Conservation (phyloP, 2,797 vertebrate species). For the Epinephelus coioides region DNA sequence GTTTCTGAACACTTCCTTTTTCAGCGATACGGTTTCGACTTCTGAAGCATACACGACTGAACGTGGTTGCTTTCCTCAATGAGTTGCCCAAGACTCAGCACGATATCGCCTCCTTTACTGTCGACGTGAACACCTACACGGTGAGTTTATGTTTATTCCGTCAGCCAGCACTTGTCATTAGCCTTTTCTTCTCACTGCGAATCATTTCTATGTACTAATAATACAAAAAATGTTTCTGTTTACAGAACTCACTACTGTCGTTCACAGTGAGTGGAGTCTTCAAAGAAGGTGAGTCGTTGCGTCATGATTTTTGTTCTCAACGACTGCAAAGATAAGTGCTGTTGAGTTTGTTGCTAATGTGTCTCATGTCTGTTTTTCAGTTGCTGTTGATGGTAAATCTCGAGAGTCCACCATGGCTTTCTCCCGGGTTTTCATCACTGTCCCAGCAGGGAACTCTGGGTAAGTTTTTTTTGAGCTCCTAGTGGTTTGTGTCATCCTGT, state of each 20-base stretch:
- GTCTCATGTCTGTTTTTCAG: slow-evolving; percentile 51
- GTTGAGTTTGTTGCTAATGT: slow-evolving; percentile 4
- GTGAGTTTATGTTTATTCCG: slow-evolving; percentile 76
- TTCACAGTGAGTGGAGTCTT: slow-evolving; percentile 94
- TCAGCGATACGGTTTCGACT: slow-evolving; percentile 89
- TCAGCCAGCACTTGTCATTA: neutral
- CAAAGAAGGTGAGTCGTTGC: slow-evolving; percentile 89
- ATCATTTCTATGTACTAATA: slow-evolving; percentile 34
- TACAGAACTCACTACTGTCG: slow-evolving; percentile 89
- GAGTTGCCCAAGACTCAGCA: slow-evolving; percentile 95
- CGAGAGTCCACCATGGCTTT: slow-evolving; percentile 90
- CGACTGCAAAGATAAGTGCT: neutral
- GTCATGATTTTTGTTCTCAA: neutral
- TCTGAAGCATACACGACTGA: slow-evolving; percentile 91
- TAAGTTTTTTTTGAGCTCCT: slow-evolving; percentile 69
- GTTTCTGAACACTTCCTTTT: slow-evolving; percentile 18
- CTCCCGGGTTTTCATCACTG: slow-evolving; percentile 91
- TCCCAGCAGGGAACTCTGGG: slow-evolving; percentile 91
- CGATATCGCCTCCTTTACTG: slow-evolving; percentile 89
- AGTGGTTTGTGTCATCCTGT: slow-evolving; percentile 1
- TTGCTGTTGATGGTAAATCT: slow-evolving; percentile 89
- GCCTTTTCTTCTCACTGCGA: neutral
- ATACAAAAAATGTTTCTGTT: slow-evolving; percentile 36
- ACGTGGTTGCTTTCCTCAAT: slow-evolving; percentile 94
- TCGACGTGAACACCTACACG: slow-evolving; percentile 92